Evolutionary conservation across 2,888 invertebrate species (phyloP), one percentile per base, ranked within the genome.

Genomic region (Molorchus minor): DNA sequence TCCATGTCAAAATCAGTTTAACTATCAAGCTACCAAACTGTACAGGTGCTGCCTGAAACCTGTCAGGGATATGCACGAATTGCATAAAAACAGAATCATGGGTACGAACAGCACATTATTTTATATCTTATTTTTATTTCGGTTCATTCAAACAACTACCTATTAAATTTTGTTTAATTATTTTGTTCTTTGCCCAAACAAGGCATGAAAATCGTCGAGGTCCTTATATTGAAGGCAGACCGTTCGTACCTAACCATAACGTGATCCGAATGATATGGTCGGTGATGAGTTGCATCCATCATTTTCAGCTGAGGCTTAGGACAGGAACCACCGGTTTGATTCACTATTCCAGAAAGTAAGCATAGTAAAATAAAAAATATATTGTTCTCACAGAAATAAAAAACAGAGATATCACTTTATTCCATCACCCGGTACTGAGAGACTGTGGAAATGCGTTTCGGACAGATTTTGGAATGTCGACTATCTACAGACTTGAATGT

Each of bases 271-370:
- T 78, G 8, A 55, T 75, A 16, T 78, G 77, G 77, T 74, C 75
- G 41, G 56, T 71, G 1, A 65, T 77, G 54, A 77, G 77, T 56
- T 75, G 75, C 35, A 69, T 64, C 5, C 79, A 79, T 57, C 79
- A 79, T 65, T 79, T 79, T 62, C 76, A 77, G 52, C 68, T 79
- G 38, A 59, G 77, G 25, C 52, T 72, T 38, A 54, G 60, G 30
- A 60, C 35, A 30, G 63, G 65, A n/a, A 49, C 58, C 13, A 46
- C 2, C 20, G 19, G 29, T 7, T 12, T 46, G 8, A 7, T 45
- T 10, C 13, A 30, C 36, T 16, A 41, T 25, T 8, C 19, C 7
- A 49, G 49, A 16, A 12, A 25, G 49, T 49, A 25, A 40, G 38
- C 25, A 8, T 5, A 5, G 4, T 4, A 25, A n/a, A n/a, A n/a